Evolutionary conservation across 2,797 vertebrate species (phyloP).

Genomic region (Rhinophrynus dorsalis): DNA sequence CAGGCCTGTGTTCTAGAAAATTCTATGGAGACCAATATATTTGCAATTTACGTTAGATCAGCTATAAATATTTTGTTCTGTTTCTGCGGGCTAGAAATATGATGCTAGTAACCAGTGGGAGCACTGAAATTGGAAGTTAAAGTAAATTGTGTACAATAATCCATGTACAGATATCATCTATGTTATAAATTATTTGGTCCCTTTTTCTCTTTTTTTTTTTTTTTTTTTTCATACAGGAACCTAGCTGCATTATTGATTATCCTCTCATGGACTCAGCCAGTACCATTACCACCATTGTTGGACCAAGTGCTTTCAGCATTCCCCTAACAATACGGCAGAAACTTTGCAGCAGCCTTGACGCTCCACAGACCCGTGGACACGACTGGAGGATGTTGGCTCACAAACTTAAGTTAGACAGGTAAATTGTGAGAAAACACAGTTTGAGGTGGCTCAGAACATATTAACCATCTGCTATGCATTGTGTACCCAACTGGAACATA

Average conservation of each 20-base stretch:
- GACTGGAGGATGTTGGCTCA: constrained; percentile 98
- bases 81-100: constrained; percentile 26
- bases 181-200: constrained; percentile 19
- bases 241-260: constrained; percentile 84
- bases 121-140: constrained; percentile 12
- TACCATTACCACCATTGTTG: constrained; percentile 86
- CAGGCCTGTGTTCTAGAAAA: constrained; percentile 4
- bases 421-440: constrained; percentile 25
- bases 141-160: constrained; percentile 16
- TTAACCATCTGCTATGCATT: no score
- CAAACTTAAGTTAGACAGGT: constrained; percentile 96
- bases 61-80: constrained; percentile 31
- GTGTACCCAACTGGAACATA: no score
- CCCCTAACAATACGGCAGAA: constrained; percentile 94
- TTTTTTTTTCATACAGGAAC: constrained; percentile 80
- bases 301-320: constrained; percentile 92
- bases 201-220: no score
- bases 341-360: constrained; percentile 93
- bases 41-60: constrained; percentile 5
- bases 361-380: constrained; percentile 91
- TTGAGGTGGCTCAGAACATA: no score
- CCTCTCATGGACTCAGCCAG: constrained; percentile 86
- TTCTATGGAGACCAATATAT: not conserved
- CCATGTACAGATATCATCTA: constrained; percentile 6
- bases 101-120: constrained; percentile 5